Evolutionary conservation across 2,797 vertebrate species (phyloP).

Genomic region (Sebastes oblongus): DNA sequence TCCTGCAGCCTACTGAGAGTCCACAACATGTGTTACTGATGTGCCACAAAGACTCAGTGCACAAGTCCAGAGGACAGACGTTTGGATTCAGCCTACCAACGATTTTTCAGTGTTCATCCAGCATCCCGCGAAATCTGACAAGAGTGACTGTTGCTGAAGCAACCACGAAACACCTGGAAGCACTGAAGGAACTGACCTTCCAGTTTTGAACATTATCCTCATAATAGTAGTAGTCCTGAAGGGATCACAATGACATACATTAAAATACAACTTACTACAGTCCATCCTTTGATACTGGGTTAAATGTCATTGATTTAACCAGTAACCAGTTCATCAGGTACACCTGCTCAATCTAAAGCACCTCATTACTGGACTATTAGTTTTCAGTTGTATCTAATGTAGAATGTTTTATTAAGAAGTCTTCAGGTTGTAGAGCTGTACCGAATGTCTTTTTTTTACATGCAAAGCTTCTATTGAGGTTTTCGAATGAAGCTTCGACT

Average conservation of each 20-base stretch:
- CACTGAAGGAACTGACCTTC: constrained; percentile 51
- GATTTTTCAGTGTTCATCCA: not conserved
- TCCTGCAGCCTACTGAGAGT: not conserved
- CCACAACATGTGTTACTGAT: not conserved
- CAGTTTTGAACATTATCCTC: constrained; percentile 38
- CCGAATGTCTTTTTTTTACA: not conserved
- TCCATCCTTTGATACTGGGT: not conserved
- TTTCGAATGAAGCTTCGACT: not conserved
- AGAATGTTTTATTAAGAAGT: too few relatives aligned
- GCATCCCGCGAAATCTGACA: not conserved
- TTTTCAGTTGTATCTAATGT: not conserved
- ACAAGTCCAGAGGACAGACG: not conserved
- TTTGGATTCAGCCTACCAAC: constrained; percentile 12
- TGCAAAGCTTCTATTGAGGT: not conserved
- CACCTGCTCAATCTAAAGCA: not conserved
- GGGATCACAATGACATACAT: constrained; percentile 32
- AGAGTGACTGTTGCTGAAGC: not conserved
- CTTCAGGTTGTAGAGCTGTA: not conserved
- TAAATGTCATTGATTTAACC: not conserved
- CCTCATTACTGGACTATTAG: not conserved
- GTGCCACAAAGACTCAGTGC: not conserved
- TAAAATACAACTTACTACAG: not conserved
- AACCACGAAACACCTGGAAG: not conserved
- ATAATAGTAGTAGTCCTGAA: constrained; percentile 32
- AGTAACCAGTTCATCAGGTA: not conserved